phyloP scores from a whole-genome alignment of 2,888 invertebrate species.

The Cartodere bifasciata region DNA sequence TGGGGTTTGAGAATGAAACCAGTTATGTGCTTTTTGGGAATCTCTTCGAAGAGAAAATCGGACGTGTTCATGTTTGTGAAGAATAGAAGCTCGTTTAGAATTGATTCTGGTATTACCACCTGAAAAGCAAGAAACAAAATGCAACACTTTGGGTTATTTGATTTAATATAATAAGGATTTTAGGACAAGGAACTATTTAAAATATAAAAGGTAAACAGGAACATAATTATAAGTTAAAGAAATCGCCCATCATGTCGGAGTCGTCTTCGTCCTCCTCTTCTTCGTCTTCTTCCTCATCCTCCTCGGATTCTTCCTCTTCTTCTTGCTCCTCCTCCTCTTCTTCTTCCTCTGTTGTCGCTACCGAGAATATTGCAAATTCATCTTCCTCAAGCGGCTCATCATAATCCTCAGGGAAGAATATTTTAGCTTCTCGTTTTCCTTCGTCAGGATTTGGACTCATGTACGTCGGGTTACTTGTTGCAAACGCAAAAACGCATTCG shows the following conservation, averaged over 20 bases:
- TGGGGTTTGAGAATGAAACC: constrained; percentile 22
- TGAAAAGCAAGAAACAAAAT: constrained; percentile 13
- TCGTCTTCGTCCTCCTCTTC: constrained; percentile 6
- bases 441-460: constrained; percentile 53
- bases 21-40: constrained; percentile 18
- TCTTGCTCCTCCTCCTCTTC: constrained; percentile 9
- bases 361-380: constrained; percentile 6
- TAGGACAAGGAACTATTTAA: no score
- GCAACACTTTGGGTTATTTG: no score
- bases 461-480: constrained; percentile 52
- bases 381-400: constrained; percentile 27
- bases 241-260: neutral
- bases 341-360: constrained; percentile 2
- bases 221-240: neutral
- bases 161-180: no score
- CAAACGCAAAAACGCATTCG: constrained; percentile 50
- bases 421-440: constrained; percentile 47
- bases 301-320: constrained; percentile 24
- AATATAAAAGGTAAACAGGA: neutral
- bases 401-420: constrained; percentile 58
- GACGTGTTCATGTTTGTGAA: constrained; percentile 19
- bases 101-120: constrained; percentile 21
- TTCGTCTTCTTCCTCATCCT: constrained; percentile 23
- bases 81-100: constrained; percentile 28
- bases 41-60: constrained; percentile 16